Percentiles rank a stretch among this genome's conserved stretches.
These are phyloP conservation scores for Drosophila teissieri DNA, from an alignment of 1,140 invertebrate species.

Conservation along the genomic window DNA sequence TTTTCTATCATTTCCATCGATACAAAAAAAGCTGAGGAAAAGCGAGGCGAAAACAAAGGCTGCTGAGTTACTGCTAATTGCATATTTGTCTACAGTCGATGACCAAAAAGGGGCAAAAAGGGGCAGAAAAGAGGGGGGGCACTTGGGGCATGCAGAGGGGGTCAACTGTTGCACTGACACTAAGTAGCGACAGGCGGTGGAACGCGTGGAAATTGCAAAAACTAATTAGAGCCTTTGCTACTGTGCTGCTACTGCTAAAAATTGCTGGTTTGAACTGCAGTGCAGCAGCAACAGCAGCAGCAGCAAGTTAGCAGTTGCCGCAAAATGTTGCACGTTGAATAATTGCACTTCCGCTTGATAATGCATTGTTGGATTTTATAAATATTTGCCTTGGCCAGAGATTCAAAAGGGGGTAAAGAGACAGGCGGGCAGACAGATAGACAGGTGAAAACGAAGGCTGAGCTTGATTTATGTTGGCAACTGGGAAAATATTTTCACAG, in stretches of 20 bases:
- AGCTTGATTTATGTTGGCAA: constrained; percentile 41
- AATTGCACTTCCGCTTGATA: constrained; percentile 83
- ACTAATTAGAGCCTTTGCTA: constrained; percentile 81
- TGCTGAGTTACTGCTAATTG: constrained; percentile 66
- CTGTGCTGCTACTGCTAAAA: constrained; percentile 59
- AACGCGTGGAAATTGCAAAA: constrained; percentile 80
- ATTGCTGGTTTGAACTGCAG: constrained; percentile 65
- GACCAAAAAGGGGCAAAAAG: constrained; percentile 21
- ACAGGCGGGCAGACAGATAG: constrained; percentile 24
- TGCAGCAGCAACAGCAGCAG: constrained; percentile 20
- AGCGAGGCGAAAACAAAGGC: constrained; percentile 35
- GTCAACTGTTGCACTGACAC: constrained; percentile 71
- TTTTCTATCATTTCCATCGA: constrained; percentile 74
- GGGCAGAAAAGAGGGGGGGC: neutral
- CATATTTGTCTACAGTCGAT: constrained; percentile 73
- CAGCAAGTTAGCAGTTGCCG: constrained; percentile 59
- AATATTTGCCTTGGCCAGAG: constrained; percentile 71
- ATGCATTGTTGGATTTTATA: constrained; percentile 83
- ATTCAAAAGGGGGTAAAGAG: constrained; percentile 5
- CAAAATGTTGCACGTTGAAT: constrained; percentile 83
- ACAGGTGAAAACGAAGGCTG: constrained; percentile 43
- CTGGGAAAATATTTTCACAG: constrained; percentile 7
- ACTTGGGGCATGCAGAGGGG: constrained; percentile 22
- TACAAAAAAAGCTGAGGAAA: constrained; percentile 55
- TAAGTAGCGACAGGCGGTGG: constrained; percentile 71